These are phyloP conservation scores for Tolmerus cingulatus DNA, from an alignment of 2,888 invertebrate species.

Conservation along the genomic window DNA sequence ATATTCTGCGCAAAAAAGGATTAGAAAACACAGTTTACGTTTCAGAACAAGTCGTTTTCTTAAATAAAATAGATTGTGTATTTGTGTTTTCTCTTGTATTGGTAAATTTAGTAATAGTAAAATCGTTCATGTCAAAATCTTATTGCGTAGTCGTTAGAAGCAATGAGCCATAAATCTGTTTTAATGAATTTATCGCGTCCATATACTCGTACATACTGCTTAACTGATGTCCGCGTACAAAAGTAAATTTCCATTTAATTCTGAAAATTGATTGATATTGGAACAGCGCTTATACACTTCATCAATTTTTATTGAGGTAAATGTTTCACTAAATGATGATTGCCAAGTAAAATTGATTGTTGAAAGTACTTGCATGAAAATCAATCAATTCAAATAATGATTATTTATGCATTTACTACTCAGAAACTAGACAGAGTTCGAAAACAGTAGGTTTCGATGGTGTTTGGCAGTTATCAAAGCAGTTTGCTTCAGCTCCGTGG, in stretches of 20 bases:
- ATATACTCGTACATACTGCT: too few relatives aligned
- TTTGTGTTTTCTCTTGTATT: too few relatives aligned
- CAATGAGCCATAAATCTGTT: too few relatives aligned
- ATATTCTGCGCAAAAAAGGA: too few relatives aligned
- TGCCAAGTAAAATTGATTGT: neutral
- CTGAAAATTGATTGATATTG: neutral
- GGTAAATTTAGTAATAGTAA: too few relatives aligned
- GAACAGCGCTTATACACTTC: neutral
- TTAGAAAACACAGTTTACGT: too few relatives aligned
- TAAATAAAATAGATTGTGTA: too few relatives aligned
- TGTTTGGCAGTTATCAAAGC: neutral
- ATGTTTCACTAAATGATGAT: neutral
- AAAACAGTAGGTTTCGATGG: neutral
- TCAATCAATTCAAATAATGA: neutral
- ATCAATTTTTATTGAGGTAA: neutral
- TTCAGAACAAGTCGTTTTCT: too few relatives aligned
- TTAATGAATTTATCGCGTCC: too few relatives aligned
- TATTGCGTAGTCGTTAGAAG: too few relatives aligned
- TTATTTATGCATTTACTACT: neutral
- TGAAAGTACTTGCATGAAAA: neutral
- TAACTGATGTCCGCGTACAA: too few relatives aligned
- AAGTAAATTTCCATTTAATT: neutral
- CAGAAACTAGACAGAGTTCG: neutral
- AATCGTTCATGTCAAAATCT: too few relatives aligned
- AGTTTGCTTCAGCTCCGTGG: neutral